Base-by-base conservation (phyloP, 2,888 invertebrate species). In the Orthosia incerta region DNA sequence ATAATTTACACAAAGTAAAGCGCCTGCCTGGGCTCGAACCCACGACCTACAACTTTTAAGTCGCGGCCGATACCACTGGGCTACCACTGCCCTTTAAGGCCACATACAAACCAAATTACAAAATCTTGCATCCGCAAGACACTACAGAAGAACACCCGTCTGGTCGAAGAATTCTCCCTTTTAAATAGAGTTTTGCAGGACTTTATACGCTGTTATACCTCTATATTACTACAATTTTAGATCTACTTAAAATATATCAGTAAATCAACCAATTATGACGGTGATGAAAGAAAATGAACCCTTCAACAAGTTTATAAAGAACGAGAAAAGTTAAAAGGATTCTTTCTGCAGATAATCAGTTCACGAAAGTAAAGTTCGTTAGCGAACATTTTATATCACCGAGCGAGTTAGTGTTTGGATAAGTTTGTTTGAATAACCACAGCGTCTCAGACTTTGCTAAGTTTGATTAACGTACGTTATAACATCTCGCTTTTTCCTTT, bases 321-420 rank as follows among this genome's bases (percentile, higher is more conserved):
- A 81, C 53, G 62, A 82, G 79, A 57, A 74, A 81, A 79, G 68
- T 81, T 83, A 65, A 69, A 74, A 75, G 68, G 65, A 82, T 75
- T 71, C 65, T 82, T 74, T 78, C 20, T 20, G 26, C 60, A 23
- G 56, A 48, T 79, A 76, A 78, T 71, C 57, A 82, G 64, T 65
- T 79, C 12, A 7, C n/a, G 20, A 67, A 20, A 59, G 82, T 56
- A 31, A 57, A 78, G 55, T 82, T 80, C 46, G 79, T 78, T 68
- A 56, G 57, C 55, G 60, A 65, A 81, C 62, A 76, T 69, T 82
- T 77, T 73, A 67, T 45, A 61, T 64, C 78, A 72, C 68, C 55
- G 65, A 55, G 45, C 23, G 45, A 64, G 77, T 77, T 82, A 77
- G 60, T 72, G 66, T 77, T 71, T 59, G 66, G 51, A 59, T 60